Base-by-base conservation (phyloP, 2,797 vertebrate genomes). In the Morus bassanus region DNA sequence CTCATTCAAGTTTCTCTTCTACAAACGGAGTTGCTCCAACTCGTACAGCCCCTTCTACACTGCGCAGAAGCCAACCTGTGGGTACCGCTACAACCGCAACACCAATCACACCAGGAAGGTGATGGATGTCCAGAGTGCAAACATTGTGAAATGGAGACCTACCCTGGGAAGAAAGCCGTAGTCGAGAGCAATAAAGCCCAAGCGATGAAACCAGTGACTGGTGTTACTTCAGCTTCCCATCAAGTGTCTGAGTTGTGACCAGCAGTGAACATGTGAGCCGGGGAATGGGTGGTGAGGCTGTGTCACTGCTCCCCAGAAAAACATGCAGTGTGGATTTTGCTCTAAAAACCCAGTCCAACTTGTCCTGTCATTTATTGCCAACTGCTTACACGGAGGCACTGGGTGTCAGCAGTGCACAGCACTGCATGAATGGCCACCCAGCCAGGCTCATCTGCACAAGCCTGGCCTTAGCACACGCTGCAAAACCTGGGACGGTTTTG, bases 1-100 rank as follows among this genome's bases (percentile, higher is more conserved):
- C 59, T 84, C 76, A 43, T 81, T 95, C 56, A 50, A 11, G 21
- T 97, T 97, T 72, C 37, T 65, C 14, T 98, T 98, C 96, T 98
- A 98, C 91, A 94, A 7, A 6, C 73, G 56, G 0, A 70, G 61
- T 14, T 76, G n/a, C 30, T 61, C 97, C 95, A 98, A 97, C 91
- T 97, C 96, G 0, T 96, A 97, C 94, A 75, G 21, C 6, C 97
- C 98, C 27, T 98, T 98, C 98, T 95, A 96, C 92, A 98, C 98
- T 0, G 33, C 85, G 0, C 97, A 98, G 94, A 98, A 95, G 37
- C 94, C 98, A 0, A 93, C 93, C 35, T 98, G 98, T 0, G 98
- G 98, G 46, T 98, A 95, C 72, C 86, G 60, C 33, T 98, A 97
- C 96, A 56, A 9, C 30, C 45, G 43, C 18, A 48, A 75, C 85